Evolutionary conservation across 2,113 vertebrate genomes (phyloP).

Genomic region (Raja brachyura): DNA sequence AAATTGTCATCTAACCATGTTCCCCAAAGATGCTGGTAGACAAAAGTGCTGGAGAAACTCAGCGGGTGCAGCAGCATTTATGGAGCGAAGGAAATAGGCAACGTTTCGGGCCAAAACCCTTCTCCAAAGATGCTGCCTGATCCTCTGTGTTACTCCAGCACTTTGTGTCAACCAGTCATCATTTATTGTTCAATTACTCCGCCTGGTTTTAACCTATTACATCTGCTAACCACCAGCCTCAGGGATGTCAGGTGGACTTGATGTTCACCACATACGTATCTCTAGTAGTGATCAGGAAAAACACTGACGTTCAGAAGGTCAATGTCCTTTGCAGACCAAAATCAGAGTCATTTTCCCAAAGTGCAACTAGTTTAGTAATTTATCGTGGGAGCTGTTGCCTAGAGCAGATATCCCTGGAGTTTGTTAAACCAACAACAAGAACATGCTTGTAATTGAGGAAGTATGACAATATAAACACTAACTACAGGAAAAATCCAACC

Average conservation of each 20-base stretch:
- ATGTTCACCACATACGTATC: neutral
- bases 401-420: neutral
- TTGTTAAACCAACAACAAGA: constrained; percentile 10
- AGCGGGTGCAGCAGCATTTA: too few relatives aligned
- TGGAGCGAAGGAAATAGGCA: too few relatives aligned
- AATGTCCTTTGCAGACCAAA: neutral
- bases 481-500: constrained; percentile 20
- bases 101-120: too few relatives aligned
- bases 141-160: too few relatives aligned
- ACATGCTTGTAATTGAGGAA: constrained; percentile 21
- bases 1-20: too few relatives aligned
- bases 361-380: neutral
- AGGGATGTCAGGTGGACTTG: neutral
- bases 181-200: neutral
- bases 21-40: too few relatives aligned
- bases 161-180: neutral
- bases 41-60: too few relatives aligned
- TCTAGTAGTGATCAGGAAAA: neutral
- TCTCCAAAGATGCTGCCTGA: too few relatives aligned
- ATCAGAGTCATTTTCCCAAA: neutral
- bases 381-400: neutral
- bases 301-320: neutral
- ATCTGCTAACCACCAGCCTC: neutral
- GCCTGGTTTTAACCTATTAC: neutral
- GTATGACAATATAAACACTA: neutral